phyloP scores from a whole-genome alignment of 2,113 vertebrate genomes.

The Dasyornis broadbenti region DNA sequence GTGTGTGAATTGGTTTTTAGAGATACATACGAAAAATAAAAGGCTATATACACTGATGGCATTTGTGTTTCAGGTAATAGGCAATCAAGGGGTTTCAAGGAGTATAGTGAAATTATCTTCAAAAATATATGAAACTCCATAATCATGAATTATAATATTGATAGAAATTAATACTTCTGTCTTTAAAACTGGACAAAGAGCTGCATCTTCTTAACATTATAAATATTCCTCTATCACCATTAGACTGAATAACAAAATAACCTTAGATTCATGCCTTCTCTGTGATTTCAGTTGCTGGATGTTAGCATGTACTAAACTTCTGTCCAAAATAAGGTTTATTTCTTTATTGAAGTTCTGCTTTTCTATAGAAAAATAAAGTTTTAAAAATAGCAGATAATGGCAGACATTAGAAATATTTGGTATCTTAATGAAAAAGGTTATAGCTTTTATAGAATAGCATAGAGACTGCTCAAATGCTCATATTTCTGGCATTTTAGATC shows the following conservation, averaged over 20 bases:
- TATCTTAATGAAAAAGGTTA: not conserved
- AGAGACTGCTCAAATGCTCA: not conserved
- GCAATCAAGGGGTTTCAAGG: not conserved
- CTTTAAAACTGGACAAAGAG: not conserved
- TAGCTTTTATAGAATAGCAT: not conserved
- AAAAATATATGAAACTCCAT: not conserved
- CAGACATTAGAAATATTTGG: not conserved
- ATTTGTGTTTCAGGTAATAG: not conserved
- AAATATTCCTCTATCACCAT: not conserved
- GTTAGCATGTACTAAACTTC: not conserved
- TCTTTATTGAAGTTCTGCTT: not conserved
- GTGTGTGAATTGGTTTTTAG: not conserved
- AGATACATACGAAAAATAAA: not conserved
- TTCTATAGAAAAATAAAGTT: not conserved
- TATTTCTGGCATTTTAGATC: not conserved
- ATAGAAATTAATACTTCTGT: not conserved
- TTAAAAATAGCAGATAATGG: not conserved
- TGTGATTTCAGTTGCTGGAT: not conserved
- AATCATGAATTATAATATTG: not conserved
- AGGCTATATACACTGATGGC: not conserved
- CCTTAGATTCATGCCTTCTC: not conserved
- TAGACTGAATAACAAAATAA: not conserved
- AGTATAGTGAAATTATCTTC: not conserved
- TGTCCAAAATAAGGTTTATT: not conserved
- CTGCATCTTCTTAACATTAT: not conserved